These are phyloP conservation scores for Leptopilina boulardi DNA, from an alignment of 1,140 invertebrate species.

Conservation along the genomic window DNA sequence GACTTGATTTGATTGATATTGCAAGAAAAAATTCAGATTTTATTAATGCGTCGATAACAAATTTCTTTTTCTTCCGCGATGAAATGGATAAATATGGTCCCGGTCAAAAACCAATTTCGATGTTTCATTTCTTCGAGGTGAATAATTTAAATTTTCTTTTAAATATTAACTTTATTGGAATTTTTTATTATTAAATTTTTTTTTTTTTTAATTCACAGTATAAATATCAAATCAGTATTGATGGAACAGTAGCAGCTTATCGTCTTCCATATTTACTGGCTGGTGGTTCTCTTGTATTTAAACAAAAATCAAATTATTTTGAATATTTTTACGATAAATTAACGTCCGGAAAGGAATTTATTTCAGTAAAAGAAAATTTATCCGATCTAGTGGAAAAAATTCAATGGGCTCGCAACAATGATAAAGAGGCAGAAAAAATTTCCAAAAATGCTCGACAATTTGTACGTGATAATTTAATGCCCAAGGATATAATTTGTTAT, in stretches of 20 bases:
- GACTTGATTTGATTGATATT: slow-evolving; percentile 90
- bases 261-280: slow-evolving; percentile 93
- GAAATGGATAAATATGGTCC: slow-evolving; percentile 91
- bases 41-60: slow-evolving; percentile 94
- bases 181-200: slow-evolving; percentile 45
- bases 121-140: slow-evolving; percentile 97
- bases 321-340: slow-evolving; percentile 94
- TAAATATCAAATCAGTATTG: slow-evolving; percentile 96
- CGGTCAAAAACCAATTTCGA: slow-evolving; percentile 88
- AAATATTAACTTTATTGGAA: slow-evolving; percentile 42
- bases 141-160: slow-evolving; percentile 51
- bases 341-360: slow-evolving; percentile 86
- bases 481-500: slow-evolving; percentile 93
- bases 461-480: slow-evolving; percentile 87
- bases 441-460: slow-evolving; percentile 84
- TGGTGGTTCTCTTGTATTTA: slow-evolving; percentile 91
- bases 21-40: slow-evolving; percentile 86
- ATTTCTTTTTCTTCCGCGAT: slow-evolving; percentile 97
- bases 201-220: slow-evolving; percentile 84
- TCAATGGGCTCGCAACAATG: slow-evolving; percentile 88
- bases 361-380: slow-evolving; percentile 89
- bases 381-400: slow-evolving; percentile 88
- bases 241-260: slow-evolving; percentile 98
- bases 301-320: slow-evolving; percentile 95
- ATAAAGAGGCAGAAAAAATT: slow-evolving; percentile 84